These are phyloP conservation scores for Gila robusta DNA, from an alignment of 2,797 vertebrate genomes.

Conservation along the genomic window DNA sequence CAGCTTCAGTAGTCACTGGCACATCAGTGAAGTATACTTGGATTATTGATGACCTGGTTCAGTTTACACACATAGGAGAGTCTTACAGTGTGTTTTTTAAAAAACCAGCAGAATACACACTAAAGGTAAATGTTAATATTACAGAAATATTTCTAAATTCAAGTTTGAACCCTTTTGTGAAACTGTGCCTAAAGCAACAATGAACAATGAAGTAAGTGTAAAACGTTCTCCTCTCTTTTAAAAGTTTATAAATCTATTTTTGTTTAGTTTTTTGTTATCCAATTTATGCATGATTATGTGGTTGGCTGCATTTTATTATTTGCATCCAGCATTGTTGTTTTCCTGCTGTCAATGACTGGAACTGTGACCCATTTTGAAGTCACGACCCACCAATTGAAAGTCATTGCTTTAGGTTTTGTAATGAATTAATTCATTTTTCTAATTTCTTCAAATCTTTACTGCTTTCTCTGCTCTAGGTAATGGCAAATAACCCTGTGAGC, in stretches of 20 bases:
- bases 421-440: slow-evolving; percentile 2
- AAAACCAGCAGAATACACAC: slow-evolving; percentile 73
- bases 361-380: background rate
- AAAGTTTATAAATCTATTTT: background rate
- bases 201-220: too few species aligned
- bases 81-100: slow-evolving; percentile 77
- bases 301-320: slow-evolving; percentile 1
- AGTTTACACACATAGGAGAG: slow-evolving; percentile 74
- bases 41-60: slow-evolving; percentile 75
- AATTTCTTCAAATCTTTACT: slow-evolving; percentile 9
- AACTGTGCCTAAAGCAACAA: slow-evolving; percentile 12
- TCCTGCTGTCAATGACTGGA: background rate
- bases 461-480: slow-evolving; percentile 70
- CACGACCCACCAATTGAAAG: background rate
- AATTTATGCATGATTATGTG: background rate
- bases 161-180: slow-evolving; percentile 1
- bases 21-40: slow-evolving; percentile 79
- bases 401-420: background rate
- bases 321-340: background rate
- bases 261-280: background rate
- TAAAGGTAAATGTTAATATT: slow-evolving; percentile 71
- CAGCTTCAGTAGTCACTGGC: slow-evolving; percentile 74
- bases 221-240: background rate
- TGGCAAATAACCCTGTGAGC: slow-evolving; percentile 82
- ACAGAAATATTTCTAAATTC: background rate